phyloP scores from a whole-genome alignment of 2,888 invertebrate genomes.

The Clusia tigrina region DNA sequence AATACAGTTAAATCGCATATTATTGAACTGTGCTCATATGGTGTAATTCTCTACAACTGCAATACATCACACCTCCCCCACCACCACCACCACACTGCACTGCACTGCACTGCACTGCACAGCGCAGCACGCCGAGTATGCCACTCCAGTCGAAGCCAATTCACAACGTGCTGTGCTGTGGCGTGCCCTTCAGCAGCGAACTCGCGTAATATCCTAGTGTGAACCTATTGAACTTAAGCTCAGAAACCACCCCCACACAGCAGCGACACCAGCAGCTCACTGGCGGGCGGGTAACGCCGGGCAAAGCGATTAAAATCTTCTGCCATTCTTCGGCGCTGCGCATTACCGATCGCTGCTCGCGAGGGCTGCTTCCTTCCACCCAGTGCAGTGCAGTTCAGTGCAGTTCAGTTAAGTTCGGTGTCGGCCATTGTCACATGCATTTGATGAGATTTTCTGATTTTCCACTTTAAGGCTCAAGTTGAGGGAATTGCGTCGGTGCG shows the following conservation, averaged over 20 bases:
- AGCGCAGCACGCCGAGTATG: too few species aligned
- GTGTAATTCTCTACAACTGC: too few species aligned
- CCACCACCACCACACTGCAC: too few species aligned
- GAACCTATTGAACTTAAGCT: constrained; percentile 23
- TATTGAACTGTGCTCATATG: constrained; percentile 13
- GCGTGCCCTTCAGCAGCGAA: not conserved
- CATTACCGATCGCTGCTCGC: not conserved
- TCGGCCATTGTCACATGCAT: not conserved
- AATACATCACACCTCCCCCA: too few species aligned
- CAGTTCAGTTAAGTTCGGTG: too few species aligned
- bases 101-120: too few species aligned
- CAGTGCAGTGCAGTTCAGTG: not conserved
- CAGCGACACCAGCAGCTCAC: not conserved
- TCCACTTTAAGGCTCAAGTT: constrained; percentile 39
- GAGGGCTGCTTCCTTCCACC: not conserved
- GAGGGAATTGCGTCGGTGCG: constrained; percentile 35
- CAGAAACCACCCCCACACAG: constrained; percentile 20
- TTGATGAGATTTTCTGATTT: constrained; percentile 37
- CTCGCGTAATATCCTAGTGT: not conserved
- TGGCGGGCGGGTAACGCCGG: not conserved
- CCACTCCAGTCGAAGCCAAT: too few species aligned
- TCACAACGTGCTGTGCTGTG: not conserved
- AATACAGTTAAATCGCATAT: constrained; percentile 15
- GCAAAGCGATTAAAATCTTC: constrained; percentile 32
- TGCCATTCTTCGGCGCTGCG: constrained; percentile 8